Conservation (phyloP, 2,888 invertebrate species). For the Stomorhina lunata region DNA sequence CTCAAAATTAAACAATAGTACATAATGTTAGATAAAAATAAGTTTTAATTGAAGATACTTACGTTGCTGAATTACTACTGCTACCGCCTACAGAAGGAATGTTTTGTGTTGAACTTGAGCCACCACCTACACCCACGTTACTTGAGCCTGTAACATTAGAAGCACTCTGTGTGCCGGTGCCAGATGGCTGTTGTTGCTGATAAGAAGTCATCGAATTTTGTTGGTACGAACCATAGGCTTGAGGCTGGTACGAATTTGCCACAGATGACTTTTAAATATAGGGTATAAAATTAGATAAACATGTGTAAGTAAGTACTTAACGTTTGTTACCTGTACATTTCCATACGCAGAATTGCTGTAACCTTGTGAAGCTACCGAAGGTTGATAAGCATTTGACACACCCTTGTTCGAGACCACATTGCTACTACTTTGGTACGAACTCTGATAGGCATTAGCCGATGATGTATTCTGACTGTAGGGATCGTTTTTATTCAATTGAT, state of each 20-base stretch:
- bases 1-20: not conserved
- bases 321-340: conserved; percentile 74
- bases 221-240: conserved; percentile 79
- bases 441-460: conserved; percentile 75
- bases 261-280: conserved; percentile 76
- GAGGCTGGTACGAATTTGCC: conserved; percentile 78
- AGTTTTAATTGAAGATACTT: conserved; percentile 64
- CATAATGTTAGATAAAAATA: not conserved
- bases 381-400: conserved; percentile 76
- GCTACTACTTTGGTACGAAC: conserved; percentile 76
- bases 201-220: conserved; percentile 79
- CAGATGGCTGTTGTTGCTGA: conserved; percentile 73
- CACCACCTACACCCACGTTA: conserved; percentile 71
- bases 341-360: conserved; percentile 78
- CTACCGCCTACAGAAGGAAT: conserved; percentile 79
- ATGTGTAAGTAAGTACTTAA: too few species aligned
- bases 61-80: conserved; percentile 78
- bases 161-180: conserved; percentile 72
- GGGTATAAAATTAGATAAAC: not conserved
- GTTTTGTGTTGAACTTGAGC: conserved; percentile 77
- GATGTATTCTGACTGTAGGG: conserved; percentile 77
- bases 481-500: conserved; percentile 79
- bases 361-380: conserved; percentile 75
- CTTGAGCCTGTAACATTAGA: conserved; percentile 70
- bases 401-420: conserved; percentile 72